phyloP scores from a whole-genome alignment of 2,113 vertebrate species.

The Lepus americanus region DNA sequence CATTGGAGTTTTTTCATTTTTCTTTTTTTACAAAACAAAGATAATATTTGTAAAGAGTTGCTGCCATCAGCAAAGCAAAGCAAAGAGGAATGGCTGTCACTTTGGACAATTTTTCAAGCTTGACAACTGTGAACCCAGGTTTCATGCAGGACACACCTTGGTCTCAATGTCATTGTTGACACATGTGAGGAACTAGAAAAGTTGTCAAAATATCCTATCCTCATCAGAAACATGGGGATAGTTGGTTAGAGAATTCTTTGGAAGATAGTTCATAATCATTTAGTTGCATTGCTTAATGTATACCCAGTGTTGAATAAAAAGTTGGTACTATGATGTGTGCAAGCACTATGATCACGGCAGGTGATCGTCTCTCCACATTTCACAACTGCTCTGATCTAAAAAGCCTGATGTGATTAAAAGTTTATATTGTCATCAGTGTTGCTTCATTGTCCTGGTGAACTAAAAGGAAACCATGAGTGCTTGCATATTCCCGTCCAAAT shows the following conservation, averaged over 20 bases:
- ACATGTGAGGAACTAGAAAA: background rate
- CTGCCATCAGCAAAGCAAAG: background rate
- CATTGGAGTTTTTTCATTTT: background rate
- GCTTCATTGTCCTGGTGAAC: background rate
- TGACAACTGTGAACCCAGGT: background rate
- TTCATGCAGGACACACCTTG: background rate
- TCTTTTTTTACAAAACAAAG: slow-evolving; percentile 23
- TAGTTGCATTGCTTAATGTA: background rate
- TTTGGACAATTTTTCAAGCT: background rate
- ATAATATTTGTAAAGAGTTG: background rate
- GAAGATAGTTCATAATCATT: background rate
- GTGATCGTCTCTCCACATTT: background rate
- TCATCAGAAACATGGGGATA: background rate
- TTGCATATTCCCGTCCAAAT: background rate
- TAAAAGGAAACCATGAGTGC: background rate
- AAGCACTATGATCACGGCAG: background rate
- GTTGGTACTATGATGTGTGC: background rate
- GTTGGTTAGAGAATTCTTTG: background rate
- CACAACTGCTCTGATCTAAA: background rate
- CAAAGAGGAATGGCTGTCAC: background rate
- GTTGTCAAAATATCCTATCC: background rate
- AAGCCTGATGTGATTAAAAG: background rate
- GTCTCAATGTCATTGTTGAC: rapidly evolving
- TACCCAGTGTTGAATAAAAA: background rate
- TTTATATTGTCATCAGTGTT: background rate